Evolutionary conservation across 1,140 invertebrate genomes (phyloP).

Genomic region (Sarcophaga bullata): DNA sequence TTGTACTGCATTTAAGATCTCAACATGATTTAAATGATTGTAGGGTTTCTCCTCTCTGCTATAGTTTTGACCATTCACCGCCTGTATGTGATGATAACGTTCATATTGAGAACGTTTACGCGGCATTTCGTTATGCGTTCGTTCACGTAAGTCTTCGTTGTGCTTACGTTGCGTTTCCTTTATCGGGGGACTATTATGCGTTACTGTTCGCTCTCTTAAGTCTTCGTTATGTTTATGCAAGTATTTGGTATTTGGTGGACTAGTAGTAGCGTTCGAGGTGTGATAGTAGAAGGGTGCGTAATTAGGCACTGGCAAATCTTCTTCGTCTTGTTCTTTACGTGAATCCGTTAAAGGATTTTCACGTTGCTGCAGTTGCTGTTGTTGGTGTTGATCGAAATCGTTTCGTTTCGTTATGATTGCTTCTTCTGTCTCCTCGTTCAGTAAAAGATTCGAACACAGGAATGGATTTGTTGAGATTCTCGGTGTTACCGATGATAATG

Average conservation of each 20-base stretch:
- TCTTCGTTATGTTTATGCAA: constrained; percentile 77
- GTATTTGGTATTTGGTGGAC: constrained; percentile 67
- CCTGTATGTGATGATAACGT: constrained; percentile 30
- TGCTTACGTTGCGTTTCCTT: constrained; percentile 81
- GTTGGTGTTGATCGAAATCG: background rate
- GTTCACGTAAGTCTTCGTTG: constrained; percentile 66
- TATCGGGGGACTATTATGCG: constrained; percentile 11
- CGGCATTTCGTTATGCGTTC: constrained; percentile 63
- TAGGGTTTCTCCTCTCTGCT: background rate
- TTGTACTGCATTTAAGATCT: constrained; percentile 42
- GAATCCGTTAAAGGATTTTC: background rate
- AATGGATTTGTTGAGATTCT: constrained; percentile 64
- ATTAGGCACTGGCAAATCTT: constrained; percentile 43
- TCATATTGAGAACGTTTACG: constrained; percentile 52
- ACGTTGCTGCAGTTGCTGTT: background rate
- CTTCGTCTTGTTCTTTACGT: constrained; percentile 23
- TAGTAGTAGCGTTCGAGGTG: constrained; percentile 48
- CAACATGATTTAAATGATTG: constrained; percentile 28
- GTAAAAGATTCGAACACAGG: constrained; percentile 52
- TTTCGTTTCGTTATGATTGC: background rate
- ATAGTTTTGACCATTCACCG: constrained; percentile 29
- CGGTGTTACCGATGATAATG: constrained; percentile 65
- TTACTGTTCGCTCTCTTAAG: constrained; percentile 42
- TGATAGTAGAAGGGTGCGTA: constrained; percentile 60
- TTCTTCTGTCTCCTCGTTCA: constrained; percentile 45